These are phyloP conservation scores for Bimastos eiseni DNA, from an alignment of 2,888 invertebrate genomes.

Conservation along the genomic window DNA sequence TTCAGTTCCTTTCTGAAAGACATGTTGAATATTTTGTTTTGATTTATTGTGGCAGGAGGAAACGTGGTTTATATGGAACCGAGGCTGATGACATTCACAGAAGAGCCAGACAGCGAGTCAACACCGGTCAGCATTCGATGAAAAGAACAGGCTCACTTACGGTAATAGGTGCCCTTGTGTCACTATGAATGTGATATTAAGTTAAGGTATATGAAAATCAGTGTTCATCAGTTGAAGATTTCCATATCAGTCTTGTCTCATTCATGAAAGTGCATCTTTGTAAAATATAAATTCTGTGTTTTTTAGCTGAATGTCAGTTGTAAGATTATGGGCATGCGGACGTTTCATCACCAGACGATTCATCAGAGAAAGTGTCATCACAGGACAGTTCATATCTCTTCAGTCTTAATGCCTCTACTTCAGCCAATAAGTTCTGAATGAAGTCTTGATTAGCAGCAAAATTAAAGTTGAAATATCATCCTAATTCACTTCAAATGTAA, in stretches of 20 bases:
- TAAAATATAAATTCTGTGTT: neutral
- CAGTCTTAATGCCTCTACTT: too few relatives aligned
- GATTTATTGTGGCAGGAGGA: constrained; percentile 8
- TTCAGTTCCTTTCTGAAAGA: neutral
- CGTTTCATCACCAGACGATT: too few relatives aligned
- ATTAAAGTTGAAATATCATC: too few relatives aligned
- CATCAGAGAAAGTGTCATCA: too few relatives aligned
- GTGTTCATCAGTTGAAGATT: neutral
- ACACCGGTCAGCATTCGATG: neutral
- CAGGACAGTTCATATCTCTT: too few relatives aligned
- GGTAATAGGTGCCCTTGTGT: neutral
- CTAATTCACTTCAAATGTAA: too few relatives aligned
- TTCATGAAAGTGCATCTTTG: neutral
- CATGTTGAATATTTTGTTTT: neutral
- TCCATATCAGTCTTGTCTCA: neutral
- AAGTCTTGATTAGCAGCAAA: too few relatives aligned
- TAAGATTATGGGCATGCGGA: too few relatives aligned
- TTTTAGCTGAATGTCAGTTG: neutral
- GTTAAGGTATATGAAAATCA: neutral
- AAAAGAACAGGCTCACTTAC: constrained; percentile 6
- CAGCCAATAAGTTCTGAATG: too few relatives aligned
- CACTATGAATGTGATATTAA: neutral
- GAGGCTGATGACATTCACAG: constrained; percentile 26
- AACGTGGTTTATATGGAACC: constrained; percentile 21
- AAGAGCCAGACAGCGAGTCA: constrained; percentile 14